phyloP scores from a whole-genome alignment of 2,113 vertebrate species.

The Chamaetylas fuelleborni region DNA sequence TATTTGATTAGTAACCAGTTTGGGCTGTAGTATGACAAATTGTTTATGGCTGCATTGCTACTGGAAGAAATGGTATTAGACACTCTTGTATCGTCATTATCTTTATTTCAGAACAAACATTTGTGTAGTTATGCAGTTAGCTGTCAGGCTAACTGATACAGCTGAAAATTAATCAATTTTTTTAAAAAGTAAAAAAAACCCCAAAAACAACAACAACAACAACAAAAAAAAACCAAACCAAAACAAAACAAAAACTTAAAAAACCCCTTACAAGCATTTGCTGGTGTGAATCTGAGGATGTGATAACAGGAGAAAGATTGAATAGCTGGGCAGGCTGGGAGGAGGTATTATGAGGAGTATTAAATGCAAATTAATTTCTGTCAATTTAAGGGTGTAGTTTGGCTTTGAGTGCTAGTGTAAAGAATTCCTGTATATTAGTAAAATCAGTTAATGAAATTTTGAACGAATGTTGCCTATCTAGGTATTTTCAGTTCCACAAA shows the following conservation, averaged over 20 bases:
- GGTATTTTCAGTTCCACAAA: background rate
- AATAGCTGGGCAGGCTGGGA: background rate
- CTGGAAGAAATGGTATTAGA: background rate
- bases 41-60: background rate
- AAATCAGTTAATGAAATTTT: background rate
- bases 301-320: background rate
- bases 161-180: background rate
- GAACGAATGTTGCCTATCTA: background rate
- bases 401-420: background rate
- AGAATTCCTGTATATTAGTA: background rate
- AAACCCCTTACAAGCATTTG: background rate
- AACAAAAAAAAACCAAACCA: too few relatives aligned
- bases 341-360: background rate
- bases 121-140: background rate
- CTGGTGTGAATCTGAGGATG: background rate
- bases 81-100: background rate
- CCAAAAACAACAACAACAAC: background rate
- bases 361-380: background rate
- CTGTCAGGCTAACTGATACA: background rate
- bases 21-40: background rate
- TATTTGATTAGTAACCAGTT: constrained; percentile 2
- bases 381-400: background rate
- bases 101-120: background rate
- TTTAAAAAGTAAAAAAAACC: too few relatives aligned
- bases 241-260: background rate